A percentile compares a stretch with the other conserved stretches of the same genome.
Evolutionary conservation across 2,113 vertebrate genomes (phyloP).

Genomic region (Chloropsis cyanopogon): DNA sequence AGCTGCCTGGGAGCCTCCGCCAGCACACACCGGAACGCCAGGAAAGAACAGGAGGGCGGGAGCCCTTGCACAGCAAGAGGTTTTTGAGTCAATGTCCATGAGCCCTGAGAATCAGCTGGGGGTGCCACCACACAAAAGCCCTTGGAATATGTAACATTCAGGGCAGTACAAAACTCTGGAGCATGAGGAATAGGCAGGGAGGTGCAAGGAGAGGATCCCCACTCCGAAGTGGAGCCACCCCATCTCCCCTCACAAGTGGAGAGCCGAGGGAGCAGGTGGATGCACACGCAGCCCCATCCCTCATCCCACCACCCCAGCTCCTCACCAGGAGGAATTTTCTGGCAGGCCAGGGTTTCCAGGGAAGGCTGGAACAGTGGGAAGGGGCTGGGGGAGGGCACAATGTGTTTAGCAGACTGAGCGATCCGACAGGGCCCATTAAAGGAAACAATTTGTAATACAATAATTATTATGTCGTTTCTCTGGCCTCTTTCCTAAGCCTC

Average conservation of each 20-base stretch:
- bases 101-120: background rate
- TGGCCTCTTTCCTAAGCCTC: slow-evolving; percentile 47
- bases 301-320: background rate
- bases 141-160: background rate
- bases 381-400: slow-evolving; percentile 23
- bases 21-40: background rate
- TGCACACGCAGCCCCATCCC: background rate
- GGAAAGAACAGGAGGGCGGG: background rate
- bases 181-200: background rate
- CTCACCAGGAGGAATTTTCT: background rate
- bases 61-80: background rate
- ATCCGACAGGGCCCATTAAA: slow-evolving; percentile 53
- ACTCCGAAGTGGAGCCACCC: accelerated
- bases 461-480: slow-evolving; percentile 53
- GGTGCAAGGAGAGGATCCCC: background rate
- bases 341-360: background rate
- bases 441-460: slow-evolving; percentile 65
- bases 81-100: background rate
- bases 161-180: accelerated
- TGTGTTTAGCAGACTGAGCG: slow-evolving; percentile 54
- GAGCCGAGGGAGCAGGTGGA: background rate
- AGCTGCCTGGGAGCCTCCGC: background rate
- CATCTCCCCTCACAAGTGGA: background rate
- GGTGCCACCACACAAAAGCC: background rate
- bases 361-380: background rate